These are phyloP conservation scores for Tragopan temminckii DNA, from an alignment of 2,797 vertebrate species.

Conservation along the genomic window DNA sequence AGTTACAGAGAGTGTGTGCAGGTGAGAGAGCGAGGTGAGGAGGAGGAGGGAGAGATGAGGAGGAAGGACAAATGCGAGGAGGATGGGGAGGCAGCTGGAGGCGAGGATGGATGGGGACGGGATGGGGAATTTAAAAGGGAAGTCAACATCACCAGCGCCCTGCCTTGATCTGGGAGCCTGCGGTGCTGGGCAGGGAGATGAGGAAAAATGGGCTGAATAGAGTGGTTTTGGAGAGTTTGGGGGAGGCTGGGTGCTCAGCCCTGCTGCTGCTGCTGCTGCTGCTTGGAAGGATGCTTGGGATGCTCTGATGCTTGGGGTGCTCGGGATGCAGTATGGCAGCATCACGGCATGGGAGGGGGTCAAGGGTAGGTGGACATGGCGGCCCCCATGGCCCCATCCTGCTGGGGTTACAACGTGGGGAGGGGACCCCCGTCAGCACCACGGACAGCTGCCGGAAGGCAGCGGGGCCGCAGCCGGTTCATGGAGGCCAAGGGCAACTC, in stretches of 20 bases:
- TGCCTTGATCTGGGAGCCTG: neutral
- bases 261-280: neutral
- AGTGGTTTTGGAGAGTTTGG: neutral
- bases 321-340: neutral
- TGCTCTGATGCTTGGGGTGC: neutral
- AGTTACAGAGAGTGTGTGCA: constrained; percentile 15
- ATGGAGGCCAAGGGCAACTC: neutral
- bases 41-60: constrained; percentile 15
- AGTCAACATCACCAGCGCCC: constrained; percentile 21
- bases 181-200: neutral
- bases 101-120: constrained; percentile 57
- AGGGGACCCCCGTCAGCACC: neutral
- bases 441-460: neutral
- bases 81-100: constrained; percentile 56
- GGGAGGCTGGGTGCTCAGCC: neutral
- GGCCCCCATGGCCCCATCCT: neutral
- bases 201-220: neutral
- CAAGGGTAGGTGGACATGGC: neutral
- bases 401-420: neutral
- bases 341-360: fast-evolving
- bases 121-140: constrained; percentile 83
- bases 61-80: constrained; percentile 38
- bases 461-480: neutral
- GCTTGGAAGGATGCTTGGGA: neutral
- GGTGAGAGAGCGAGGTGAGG: neutral